phyloP scores from a whole-genome alignment of 1,140 invertebrate species.

The Papilio machaon region DNA sequence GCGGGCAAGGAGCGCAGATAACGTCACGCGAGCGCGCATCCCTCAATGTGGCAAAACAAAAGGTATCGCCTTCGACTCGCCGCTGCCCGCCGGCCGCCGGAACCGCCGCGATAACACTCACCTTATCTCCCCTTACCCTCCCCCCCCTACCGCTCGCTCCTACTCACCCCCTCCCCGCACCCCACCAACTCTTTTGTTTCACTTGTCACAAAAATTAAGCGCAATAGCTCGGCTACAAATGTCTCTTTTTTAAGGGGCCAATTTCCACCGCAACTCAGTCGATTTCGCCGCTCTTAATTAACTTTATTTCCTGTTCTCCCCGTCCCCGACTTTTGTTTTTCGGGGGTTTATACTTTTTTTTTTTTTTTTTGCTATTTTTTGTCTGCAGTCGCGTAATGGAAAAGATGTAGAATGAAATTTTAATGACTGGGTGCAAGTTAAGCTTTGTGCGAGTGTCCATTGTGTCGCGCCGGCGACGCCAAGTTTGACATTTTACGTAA shows the following conservation, averaged over 20 bases:
- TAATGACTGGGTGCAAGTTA: constrained; percentile 78
- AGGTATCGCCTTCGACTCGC: constrained; percentile 77
- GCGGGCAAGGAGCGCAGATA: constrained; percentile 66
- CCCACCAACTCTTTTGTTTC: constrained; percentile 80
- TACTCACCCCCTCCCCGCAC: constrained; percentile 52
- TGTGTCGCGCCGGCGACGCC: constrained; percentile 63
- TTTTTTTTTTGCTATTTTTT: constrained; percentile 78
- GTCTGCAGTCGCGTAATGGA: constrained; percentile 79
- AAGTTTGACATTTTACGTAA: constrained; percentile 72
- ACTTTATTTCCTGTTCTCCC: constrained; percentile 81
- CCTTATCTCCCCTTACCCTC: constrained; percentile 71
- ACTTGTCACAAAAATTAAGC: constrained; percentile 82
- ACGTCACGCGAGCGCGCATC: constrained; percentile 77
- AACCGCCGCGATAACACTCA: constrained; percentile 73
- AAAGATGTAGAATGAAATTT: constrained; percentile 81
- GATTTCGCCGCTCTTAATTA: constrained; percentile 82
- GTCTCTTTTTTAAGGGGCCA: constrained; percentile 81
- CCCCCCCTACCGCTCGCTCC: constrained; percentile 40
- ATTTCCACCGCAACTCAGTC: constrained; percentile 81
- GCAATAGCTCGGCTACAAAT: constrained; percentile 80
- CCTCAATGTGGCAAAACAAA: constrained; percentile 79
- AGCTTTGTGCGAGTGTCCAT: constrained; percentile 73
- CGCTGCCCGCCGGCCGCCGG: constrained; percentile 64
- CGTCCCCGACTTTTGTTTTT: constrained; percentile 78
- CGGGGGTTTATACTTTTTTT: constrained; percentile 70